phyloP scores from a whole-genome alignment of 1,140 invertebrate genomes.

The Drosophila equinoxialis region DNA sequence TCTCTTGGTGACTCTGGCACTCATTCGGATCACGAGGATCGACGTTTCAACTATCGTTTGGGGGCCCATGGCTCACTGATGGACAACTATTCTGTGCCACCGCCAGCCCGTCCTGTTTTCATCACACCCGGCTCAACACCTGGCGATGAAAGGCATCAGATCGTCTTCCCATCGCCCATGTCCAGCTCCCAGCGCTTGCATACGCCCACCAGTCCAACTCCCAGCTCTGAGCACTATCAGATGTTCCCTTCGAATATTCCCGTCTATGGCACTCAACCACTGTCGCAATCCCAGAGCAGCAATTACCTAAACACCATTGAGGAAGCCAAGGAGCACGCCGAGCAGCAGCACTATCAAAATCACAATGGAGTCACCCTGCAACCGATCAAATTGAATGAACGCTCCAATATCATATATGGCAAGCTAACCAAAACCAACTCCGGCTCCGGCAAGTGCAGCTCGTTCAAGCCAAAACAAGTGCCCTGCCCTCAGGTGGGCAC shows the following conservation, averaged over 20 bases:
- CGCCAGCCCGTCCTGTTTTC: constrained; percentile 84
- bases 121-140: constrained; percentile 75
- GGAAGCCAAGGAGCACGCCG: constrained; percentile 75
- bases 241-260: constrained; percentile 83
- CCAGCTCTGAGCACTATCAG: constrained; percentile 74
- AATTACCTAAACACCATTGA: constrained; percentile 77
- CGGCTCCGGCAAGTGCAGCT: constrained; percentile 65
- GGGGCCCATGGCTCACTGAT: constrained; percentile 83
- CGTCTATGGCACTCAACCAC: constrained; percentile 69
- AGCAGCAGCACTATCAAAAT: constrained; percentile 65
- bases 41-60: constrained; percentile 85
- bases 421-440: constrained; percentile 67
- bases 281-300: constrained; percentile 64
- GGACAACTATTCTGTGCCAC: constrained; percentile 85
- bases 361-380: constrained; percentile 79
- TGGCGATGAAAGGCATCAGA: constrained; percentile 75
- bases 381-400: constrained; percentile 79
- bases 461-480: constrained; percentile 76
- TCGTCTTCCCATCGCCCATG: constrained; percentile 75
- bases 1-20: constrained; percentile 92
- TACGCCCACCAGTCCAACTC: constrained; percentile 77
- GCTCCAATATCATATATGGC: constrained; percentile 77
- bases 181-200: constrained; percentile 67
- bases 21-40: constrained; percentile 92
- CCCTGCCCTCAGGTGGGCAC: constrained; percentile 65